A percentile compares a stretch with the other conserved stretches of the same genome.
Evolutionary conservation across 2,797 vertebrate species (phyloP).

Genomic region (Rallus crepitans): DNA sequence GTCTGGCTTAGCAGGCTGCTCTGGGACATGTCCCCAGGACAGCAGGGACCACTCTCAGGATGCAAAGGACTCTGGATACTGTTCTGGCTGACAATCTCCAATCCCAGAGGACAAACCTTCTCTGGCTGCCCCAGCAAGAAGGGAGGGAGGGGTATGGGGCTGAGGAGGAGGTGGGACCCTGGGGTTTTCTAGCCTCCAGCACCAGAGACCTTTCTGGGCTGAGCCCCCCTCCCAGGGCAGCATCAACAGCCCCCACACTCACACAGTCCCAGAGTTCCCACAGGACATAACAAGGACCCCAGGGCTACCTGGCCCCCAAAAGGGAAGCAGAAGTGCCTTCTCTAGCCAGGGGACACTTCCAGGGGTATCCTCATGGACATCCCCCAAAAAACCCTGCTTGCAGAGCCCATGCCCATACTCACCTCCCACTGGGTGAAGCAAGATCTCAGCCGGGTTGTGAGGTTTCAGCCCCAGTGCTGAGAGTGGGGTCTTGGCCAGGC

Average conservation of each 20-base stretch:
- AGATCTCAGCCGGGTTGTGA: conserved; percentile 94
- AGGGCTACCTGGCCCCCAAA: not conserved
- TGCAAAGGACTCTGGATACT: not conserved
- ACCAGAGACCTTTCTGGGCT: not conserved
- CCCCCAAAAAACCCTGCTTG: no score
- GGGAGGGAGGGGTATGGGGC: not conserved
- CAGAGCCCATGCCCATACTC: not conserved
- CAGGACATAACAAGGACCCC: not conserved
- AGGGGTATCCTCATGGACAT: not conserved
- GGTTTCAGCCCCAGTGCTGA: conserved; percentile 96
- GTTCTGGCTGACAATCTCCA: not conserved
- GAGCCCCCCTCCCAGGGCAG: not conserved
- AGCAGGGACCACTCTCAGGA: not conserved
- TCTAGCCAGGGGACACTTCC: not conserved
- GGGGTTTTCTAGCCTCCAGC: not conserved
- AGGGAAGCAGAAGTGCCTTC: not conserved
- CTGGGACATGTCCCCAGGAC: not conserved
- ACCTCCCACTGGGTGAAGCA: conserved; percentile 92
- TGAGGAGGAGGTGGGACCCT: not conserved
- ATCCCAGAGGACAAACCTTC: not conserved
- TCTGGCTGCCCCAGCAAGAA: not conserved
- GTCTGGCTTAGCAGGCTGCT: not conserved
- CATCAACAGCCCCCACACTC: not conserved
- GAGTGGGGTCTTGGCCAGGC: conserved; percentile 94
- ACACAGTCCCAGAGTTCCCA: not conserved